Conservation (phyloP, 2,888 invertebrate species). For the Rotaria sp. region DNA sequence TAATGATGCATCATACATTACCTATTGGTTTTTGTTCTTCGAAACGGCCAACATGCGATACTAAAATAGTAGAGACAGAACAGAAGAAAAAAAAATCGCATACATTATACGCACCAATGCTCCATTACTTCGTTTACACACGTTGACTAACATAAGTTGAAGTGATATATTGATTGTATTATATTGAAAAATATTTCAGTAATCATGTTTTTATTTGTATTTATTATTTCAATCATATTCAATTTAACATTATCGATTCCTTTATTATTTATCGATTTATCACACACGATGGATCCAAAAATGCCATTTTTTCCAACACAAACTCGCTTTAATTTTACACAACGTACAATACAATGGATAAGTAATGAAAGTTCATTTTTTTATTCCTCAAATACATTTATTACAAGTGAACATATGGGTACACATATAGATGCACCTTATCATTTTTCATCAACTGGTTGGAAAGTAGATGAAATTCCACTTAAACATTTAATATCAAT, state of each 20-base stretch:
- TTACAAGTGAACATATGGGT: constrained; percentile 34
- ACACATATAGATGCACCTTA: constrained; percentile 38
- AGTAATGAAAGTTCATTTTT: background rate
- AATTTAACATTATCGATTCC: background rate
- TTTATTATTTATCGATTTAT: background rate
- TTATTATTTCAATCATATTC: background rate
- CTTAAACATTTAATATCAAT: background rate
- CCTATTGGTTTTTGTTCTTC: no score
- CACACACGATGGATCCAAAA: background rate
- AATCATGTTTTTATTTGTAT: background rate
- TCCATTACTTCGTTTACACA: background rate
- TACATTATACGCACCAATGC: background rate
- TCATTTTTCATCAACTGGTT: constrained; percentile 26
- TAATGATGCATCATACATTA: background rate
- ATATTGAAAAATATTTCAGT: background rate
- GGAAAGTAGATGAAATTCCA: constrained; percentile 36
- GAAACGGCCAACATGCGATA: background rate
- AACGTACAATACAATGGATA: background rate
- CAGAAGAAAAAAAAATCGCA: background rate
- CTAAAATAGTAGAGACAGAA: background rate
- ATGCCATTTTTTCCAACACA: background rate
- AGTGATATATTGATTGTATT: background rate
- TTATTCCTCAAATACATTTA: constrained; percentile 10
- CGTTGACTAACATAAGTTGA: background rate
- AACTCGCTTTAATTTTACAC: constrained; percentile 2